Conservation (phyloP, 2,113 vertebrate genomes). For the Aramus guarauna region DNA sequence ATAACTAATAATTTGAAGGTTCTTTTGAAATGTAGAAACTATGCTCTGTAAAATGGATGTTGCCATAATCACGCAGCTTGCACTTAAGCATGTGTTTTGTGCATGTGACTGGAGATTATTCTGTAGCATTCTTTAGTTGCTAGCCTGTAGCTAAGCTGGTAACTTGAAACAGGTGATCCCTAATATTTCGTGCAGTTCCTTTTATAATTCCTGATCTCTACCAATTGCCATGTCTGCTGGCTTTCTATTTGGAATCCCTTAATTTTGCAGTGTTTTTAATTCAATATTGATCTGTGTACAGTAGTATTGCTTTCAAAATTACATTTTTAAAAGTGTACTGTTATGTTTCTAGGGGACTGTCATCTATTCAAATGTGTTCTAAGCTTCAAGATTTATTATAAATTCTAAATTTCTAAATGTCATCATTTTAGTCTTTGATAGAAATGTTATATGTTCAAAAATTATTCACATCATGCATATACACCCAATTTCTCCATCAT, state of each 20-base stretch:
- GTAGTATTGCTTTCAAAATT: background rate
- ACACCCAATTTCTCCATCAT: background rate
- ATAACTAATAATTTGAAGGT: background rate
- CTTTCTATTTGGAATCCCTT: background rate
- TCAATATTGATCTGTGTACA: background rate
- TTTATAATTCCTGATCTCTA: background rate
- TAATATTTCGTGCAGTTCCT: background rate
- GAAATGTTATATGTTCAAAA: background rate
- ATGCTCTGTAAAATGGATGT: background rate
- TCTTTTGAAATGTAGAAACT: background rate
- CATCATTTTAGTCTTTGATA: background rate
- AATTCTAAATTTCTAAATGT: background rate
- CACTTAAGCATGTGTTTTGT: background rate
- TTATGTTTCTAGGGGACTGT: background rate
- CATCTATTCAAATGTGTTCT: background rate
- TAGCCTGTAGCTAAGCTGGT: background rate
- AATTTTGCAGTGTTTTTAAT: background rate
- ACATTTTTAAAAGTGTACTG: background rate
- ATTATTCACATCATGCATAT: background rate
- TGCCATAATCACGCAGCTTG: background rate
- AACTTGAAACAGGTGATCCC: background rate
- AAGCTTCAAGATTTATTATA: background rate
- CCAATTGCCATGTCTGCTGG: background rate
- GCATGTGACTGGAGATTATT: slow-evolving; percentile 1
- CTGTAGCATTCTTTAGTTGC: background rate